Conservation (phyloP, 2,797 vertebrate species). For the Loriculus beryllinus region DNA sequence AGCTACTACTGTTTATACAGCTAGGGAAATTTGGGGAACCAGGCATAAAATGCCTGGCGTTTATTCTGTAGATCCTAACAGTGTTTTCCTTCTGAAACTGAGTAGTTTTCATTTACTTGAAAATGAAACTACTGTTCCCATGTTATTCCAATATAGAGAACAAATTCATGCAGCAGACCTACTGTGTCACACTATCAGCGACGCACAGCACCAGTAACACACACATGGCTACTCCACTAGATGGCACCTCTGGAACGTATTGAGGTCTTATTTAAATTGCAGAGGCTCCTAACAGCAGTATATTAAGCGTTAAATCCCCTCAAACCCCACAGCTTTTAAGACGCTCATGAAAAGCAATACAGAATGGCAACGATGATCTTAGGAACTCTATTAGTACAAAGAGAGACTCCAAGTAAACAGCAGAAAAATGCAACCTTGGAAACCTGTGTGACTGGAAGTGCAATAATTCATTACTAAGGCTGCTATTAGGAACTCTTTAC, state of each 20-base stretch:
- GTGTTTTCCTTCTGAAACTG: not conserved
- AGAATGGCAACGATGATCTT: not conserved
- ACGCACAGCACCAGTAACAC: accelerated
- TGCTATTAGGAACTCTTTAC: not conserved
- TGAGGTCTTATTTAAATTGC: accelerated
- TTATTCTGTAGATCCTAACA: not conserved
- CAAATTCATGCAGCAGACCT: not conserved
- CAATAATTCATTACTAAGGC: not conserved
- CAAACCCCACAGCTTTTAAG: not conserved
- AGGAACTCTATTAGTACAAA: not conserved
- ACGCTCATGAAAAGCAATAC: not conserved
- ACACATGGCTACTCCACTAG: not conserved
- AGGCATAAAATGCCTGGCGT: not conserved
- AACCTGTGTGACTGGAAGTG: not conserved
- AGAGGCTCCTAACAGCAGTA: not conserved
- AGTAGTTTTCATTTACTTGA: not conserved
- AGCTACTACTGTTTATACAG: too few species aligned
- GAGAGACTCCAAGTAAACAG: not conserved
- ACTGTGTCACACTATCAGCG: accelerated
- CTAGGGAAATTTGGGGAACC: not conserved
- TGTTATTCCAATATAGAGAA: accelerated
- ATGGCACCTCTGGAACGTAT: not conserved
- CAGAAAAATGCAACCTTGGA: not conserved
- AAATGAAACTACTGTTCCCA: not conserved
- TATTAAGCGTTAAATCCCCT: accelerated